Conservation (phyloP, 2,797 vertebrate species). For the Apogon hyalosoma region DNA sequence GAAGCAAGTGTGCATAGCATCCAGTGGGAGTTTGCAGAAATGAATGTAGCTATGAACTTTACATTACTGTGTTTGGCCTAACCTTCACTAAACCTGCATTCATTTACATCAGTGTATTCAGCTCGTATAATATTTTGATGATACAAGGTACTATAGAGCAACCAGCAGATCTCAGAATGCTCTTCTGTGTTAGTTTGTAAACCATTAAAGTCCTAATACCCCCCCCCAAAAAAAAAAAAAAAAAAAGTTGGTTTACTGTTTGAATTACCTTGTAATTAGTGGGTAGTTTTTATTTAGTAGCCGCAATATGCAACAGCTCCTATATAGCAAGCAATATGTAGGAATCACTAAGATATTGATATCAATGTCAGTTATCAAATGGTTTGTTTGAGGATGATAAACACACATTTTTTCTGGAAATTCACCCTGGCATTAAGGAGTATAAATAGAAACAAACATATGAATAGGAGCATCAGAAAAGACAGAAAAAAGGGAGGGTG, state of each 20-base stretch:
- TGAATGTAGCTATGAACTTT: too few relatives aligned
- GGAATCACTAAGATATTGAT: background rate
- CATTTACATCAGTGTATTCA: too few relatives aligned
- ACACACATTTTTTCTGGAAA: constrained; percentile 3
- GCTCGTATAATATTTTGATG: too few relatives aligned
- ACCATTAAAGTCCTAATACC: too few relatives aligned
- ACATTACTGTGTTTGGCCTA: too few relatives aligned
- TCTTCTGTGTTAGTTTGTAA: too few relatives aligned
- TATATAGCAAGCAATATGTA: background rate
- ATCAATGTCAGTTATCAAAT: background rate
- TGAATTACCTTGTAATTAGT: constrained; percentile 25
- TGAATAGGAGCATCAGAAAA: constrained; percentile 28
- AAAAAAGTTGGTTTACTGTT: background rate
- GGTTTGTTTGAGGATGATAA: background rate
- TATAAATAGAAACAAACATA: constrained; percentile 50
- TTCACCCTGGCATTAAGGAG: background rate
- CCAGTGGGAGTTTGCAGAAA: too few relatives aligned
- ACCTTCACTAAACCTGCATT: too few relatives aligned
- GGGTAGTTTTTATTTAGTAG: constrained; percentile 13
- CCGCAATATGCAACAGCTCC: constrained; percentile 1
- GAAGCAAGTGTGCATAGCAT: too few relatives aligned
- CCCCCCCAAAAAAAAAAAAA: too few relatives aligned
- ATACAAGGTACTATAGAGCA: too few relatives aligned
- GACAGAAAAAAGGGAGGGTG: constrained; percentile 21
- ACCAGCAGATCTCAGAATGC: too few relatives aligned